Base-by-base conservation (phyloP, 2,113 vertebrate species). In the Anolis sagrei region DNA sequence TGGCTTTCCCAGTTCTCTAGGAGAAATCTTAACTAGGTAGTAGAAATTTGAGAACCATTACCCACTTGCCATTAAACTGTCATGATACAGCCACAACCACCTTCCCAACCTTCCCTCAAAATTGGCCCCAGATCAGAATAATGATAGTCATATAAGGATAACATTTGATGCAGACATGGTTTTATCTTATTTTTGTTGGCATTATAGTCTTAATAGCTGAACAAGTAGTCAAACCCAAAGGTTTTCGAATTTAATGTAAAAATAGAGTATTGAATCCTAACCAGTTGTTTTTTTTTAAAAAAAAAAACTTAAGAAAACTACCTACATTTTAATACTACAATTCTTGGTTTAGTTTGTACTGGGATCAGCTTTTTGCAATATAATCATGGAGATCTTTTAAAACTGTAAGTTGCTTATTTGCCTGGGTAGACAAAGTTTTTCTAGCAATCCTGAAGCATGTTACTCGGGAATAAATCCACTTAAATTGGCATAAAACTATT, bases 371-470 rank as follows among this genome's bases (percentile, higher is more conserved):
- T 27, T 0, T 0, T 84, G 66, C 21, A 23, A 25, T 34, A 14
- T 81, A 58, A 70, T 54, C 0, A 0, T 29, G n/a, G 58, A 23
- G 70, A 1, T 13, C 10, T 54, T 85, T 87, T 62, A 70, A 70
- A 70, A 51, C 27, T 5, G 5, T 54, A 51, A 23, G 70, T 58
- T 77, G 27, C 54, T 5, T 81, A 90, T 76, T 69, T 84, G 34
- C 75, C 4, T 44, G 25, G 10, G 78, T n/a, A 74, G 39, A 68
- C 54, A 77, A n/a, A 90, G 78, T 79, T 25, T 48, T 48, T 48
- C 23, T 75, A 11, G 18, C 68, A 34, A 16, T 70, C n/a, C n/a
- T 70, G 34, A 72, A 72, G 32, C 7, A 18, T 2, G 16, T 72
- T 72, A 19, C n/a, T 23, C 10, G 34, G 34, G 34, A 10, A 5